A percentile compares a stretch with the other conserved stretches of the same genome.
Evolutionary conservation across 2,113 vertebrate species (phyloP).

Genomic region (Albula glossodonta): DNA sequence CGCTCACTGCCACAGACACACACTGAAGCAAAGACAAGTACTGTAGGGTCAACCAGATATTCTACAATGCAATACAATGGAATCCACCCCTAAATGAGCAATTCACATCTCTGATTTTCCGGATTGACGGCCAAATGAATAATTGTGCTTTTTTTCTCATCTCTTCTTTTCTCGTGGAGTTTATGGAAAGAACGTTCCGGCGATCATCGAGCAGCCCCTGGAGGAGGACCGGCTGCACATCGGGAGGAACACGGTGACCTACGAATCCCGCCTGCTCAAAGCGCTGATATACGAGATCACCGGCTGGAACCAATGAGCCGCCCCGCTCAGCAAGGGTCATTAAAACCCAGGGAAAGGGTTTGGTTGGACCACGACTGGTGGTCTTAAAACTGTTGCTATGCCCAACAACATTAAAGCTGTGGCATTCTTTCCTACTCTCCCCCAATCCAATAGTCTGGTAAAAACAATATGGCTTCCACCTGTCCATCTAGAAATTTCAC

Average conservation of each 20-base stretch:
- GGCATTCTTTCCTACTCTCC: too few relatives aligned
- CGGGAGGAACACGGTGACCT: conserved; percentile 93
- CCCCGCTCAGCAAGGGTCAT: background rate
- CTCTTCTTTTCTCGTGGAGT: conserved; percentile 43
- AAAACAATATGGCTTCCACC: too few relatives aligned
- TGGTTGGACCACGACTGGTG: background rate
- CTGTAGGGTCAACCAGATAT: too few relatives aligned
- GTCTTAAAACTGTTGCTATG: background rate
- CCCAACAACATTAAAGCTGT: too few relatives aligned
- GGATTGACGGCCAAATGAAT: background rate
- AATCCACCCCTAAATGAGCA: too few relatives aligned
- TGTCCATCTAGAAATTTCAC: too few relatives aligned
- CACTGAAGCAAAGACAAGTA: too few relatives aligned
- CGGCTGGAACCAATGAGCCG: conserved; percentile 76
- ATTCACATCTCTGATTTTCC: too few relatives aligned
- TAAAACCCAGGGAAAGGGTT: background rate
- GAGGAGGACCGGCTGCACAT: conserved; percentile 82
- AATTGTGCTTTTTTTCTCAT: conserved; percentile 18
- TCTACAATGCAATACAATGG: too few relatives aligned
- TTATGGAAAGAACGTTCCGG: conserved; percentile 82
- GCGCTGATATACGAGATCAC: conserved; percentile 87
- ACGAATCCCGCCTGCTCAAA: conserved; percentile 88
- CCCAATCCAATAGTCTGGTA: too few relatives aligned
- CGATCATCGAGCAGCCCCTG: conserved; percentile 88
- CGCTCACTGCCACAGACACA: too few relatives aligned